phyloP scores from a whole-genome alignment of 2,797 vertebrate species.

The Pempheris klunzingeri region DNA sequence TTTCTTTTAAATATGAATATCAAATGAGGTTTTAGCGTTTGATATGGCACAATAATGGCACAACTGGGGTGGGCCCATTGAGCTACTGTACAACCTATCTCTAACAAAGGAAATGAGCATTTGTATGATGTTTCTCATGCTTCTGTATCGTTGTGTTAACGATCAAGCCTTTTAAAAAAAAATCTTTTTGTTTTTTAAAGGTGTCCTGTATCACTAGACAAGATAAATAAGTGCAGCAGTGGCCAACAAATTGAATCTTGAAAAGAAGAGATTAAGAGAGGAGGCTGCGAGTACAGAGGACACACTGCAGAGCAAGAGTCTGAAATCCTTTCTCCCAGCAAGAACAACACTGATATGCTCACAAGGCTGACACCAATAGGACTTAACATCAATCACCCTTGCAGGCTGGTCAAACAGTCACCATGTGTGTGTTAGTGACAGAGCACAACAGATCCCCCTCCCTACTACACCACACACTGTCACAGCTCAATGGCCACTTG shows the following conservation, averaged over 20 bases:
- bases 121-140: constrained; percentile 22
- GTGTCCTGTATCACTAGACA: constrained; percentile 22
- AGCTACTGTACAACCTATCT: constrained; percentile 25
- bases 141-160: background rate
- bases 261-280: constrained; percentile 56
- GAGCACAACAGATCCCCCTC: constrained; percentile 17
- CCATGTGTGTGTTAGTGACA: constrained; percentile 15
- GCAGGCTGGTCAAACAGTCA: constrained; percentile 48
- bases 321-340: constrained; percentile 62
- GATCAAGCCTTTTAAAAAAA: constrained; percentile 2
- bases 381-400: constrained; percentile 60
- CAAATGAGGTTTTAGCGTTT: constrained; percentile 65
- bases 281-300: constrained; percentile 28
- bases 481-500: constrained; percentile 53
- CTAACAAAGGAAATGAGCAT: constrained; percentile 34
- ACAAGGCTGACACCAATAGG: constrained; percentile 59
- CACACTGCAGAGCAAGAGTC: constrained; percentile 41
- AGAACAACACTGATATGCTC: constrained; percentile 56
- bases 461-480: constrained; percentile 32
- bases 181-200: constrained; percentile 16
- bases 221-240: constrained; percentile 34
- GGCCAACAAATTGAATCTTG: constrained; percentile 52
- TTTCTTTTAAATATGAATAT: constrained; percentile 75
- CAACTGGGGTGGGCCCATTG: constrained; percentile 29
- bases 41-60: constrained; percentile 59